Percentiles rank a stretch among this genome's conserved stretches.
Conservation (phyloP, 2,113 vertebrate species). For the Oceanodroma tethys region DNA sequence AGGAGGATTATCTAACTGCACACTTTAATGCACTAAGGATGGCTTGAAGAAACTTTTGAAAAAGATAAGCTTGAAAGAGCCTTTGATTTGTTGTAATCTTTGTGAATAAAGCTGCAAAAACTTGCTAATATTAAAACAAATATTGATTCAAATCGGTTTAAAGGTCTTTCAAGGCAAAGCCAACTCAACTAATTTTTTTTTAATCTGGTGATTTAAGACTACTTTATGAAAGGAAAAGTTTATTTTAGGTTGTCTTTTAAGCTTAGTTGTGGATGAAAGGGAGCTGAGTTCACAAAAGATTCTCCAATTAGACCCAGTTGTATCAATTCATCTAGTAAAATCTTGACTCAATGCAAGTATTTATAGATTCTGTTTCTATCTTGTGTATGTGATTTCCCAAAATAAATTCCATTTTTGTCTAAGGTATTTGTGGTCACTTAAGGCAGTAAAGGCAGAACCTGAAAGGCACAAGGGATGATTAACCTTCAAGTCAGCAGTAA, state of each 20-base stretch:
- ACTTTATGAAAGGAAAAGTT: background rate
- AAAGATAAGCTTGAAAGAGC: constrained; percentile 11
- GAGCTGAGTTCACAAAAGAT: background rate
- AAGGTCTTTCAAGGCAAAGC: background rate
- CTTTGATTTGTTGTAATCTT: constrained; percentile 24
- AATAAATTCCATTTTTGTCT: background rate
- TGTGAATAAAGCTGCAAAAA: constrained; percentile 1
- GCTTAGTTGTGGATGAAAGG: background rate
- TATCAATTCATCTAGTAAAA: background rate
- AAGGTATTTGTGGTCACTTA: background rate
- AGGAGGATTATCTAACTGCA: background rate
- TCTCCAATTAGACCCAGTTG: background rate
- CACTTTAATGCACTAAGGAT: background rate
- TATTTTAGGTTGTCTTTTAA: background rate
- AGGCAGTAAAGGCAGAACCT: background rate
- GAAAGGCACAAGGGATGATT: background rate
- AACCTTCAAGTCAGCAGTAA: background rate
- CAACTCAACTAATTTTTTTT: background rate
- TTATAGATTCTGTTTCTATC: background rate
- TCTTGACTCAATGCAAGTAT: background rate
- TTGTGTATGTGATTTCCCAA: background rate
- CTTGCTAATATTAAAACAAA: constrained; percentile 2
- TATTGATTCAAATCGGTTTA: background rate
- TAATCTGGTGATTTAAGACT: background rate
- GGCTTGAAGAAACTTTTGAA: constrained; percentile 1